Evolutionary conservation across 2,888 invertebrate genomes (phyloP), one percentile per base, ranked within the genome.

Genomic region (Tinea semifulvella): DNA sequence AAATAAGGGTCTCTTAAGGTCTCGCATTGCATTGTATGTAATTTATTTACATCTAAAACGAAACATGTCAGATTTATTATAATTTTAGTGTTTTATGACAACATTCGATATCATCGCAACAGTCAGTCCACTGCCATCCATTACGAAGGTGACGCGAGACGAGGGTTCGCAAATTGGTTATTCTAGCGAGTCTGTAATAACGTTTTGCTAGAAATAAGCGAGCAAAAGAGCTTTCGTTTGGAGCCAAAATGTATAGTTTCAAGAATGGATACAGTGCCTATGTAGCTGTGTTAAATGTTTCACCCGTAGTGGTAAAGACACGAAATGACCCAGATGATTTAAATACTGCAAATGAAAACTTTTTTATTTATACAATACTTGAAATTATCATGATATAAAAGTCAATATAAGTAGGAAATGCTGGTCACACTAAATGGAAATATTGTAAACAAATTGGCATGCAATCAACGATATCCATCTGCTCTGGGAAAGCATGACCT

Each of bases 91-190:
- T 31, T 31, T 31, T 14, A n/a, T 40, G 22, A 19, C 20, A 43
- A 31, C 46, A 47, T 49, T 48, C 47, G 53, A 53, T 56, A 56
- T 57, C 57, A 55, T 54, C 52, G 48, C 47, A 51, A 47, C 50
- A 50, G 55, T 50, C 53, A 44, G 49, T 52, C 49, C 53, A 53
- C 52, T 50, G 55, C 57, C 60, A 65, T 65, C 62, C 60, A 63
- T 64, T 63, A 65, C 59, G 47, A 40, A 52, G 54, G 51, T 63
- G 63, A 64, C 61, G 60, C 55, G 56, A 57, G 63, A 63, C 60
- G 63, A 65, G 64, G 64, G 63, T 65, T 54, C 56, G 53, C 55
- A 58, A 63, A 63, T 65, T 66, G 61, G 60, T 63, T 60, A 56
- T 62, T 61, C 58, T 58, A 58, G 55, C 53, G 56, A 52, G 47